A percentile compares a stretch with the other conserved stretches of the same genome.
Conservation (phyloP, 2,797 vertebrate species). For the Psittacula echo region DNA sequence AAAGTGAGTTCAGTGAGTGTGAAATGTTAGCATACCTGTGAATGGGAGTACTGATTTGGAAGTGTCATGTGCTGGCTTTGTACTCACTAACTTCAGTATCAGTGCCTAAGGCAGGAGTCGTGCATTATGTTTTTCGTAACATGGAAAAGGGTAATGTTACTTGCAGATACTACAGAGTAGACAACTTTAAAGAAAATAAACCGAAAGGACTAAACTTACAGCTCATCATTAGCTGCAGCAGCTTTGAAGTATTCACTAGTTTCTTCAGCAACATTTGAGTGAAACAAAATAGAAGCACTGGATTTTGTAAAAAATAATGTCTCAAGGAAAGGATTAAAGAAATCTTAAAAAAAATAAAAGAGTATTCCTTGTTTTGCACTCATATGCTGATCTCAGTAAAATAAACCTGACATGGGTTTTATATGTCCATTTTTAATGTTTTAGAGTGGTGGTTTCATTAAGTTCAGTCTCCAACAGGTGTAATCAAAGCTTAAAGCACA, state of each 20-base stretch:
- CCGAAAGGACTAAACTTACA: neutral
- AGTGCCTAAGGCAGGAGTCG: neutral
- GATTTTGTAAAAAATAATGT: neutral
- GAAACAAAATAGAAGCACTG: neutral
- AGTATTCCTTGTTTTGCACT: neutral
- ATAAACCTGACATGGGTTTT: neutral
- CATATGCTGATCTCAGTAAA: neutral
- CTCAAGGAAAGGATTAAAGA: neutral
- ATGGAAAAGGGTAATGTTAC: neutral
- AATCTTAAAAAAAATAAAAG: neutral
- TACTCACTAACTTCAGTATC: neutral
- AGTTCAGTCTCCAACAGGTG: neutral
- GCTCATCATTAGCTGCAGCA: neutral
- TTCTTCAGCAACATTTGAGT: neutral
- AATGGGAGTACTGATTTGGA: neutral
- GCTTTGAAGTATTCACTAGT: neutral
- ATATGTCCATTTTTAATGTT: neutral
- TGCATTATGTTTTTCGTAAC: neutral
- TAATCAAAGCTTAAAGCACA: neutral
- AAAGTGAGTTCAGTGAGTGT: neutral
- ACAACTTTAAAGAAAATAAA: neutral
- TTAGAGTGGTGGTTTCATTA: neutral
- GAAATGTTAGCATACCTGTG: neutral
- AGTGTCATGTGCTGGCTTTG: neutral
- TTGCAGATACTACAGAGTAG: neutral